Conservation (phyloP, 1,140 invertebrate genomes). For the Centruroides vittatus region DNA sequence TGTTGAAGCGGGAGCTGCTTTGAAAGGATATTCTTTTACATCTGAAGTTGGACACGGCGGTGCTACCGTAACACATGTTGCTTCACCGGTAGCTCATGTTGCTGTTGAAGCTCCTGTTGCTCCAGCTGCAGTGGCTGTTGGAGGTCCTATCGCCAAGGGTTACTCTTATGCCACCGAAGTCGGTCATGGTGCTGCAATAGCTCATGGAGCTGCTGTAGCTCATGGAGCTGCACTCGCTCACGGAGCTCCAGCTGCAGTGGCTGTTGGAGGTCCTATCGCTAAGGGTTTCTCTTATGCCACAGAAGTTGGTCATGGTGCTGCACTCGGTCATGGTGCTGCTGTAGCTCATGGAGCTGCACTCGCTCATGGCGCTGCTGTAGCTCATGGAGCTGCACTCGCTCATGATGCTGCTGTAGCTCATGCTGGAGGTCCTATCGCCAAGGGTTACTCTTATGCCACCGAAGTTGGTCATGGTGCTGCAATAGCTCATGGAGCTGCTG, state of each 20-base stretch:
- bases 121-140: neutral
- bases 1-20: too few species aligned
- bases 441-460: slow-evolving; percentile 3
- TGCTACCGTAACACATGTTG: neutral
- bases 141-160: neutral
- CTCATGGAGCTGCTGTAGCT: too few species aligned
- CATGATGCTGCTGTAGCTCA: neutral
- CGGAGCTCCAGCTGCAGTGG: neutral
- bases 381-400: neutral
- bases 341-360: neutral
- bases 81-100: neutral
- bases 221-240: neutral
- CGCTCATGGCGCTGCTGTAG: too few species aligned
- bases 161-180: neutral
- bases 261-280: too few species aligned
- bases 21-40: neutral
- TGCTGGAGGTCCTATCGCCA: neutral
- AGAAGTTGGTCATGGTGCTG: too few species aligned
- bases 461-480: neutral
- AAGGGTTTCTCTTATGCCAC: too few species aligned
- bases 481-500: neutral
- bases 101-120: neutral
- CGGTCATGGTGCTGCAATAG: neutral
- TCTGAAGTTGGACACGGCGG: neutral
- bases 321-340: neutral